Percentiles rank a stretch among this genome's conserved stretches.
phyloP scores from a whole-genome alignment of 2,113 vertebrate species.

The Marmota flaviventris region DNA sequence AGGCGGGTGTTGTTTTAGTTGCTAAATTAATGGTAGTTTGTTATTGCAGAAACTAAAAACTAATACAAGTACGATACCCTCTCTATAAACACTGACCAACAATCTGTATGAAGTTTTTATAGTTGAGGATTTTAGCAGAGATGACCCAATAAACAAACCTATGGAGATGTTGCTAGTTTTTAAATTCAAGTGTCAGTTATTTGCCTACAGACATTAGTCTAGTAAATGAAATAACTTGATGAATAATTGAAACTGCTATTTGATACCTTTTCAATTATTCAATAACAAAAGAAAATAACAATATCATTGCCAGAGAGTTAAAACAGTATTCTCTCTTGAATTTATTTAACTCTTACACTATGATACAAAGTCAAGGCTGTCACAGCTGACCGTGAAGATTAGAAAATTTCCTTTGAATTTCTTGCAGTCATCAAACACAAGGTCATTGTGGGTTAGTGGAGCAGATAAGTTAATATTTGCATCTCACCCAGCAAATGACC shows the following conservation, averaged over 20 bases:
- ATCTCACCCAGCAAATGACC: constrained; percentile 8
- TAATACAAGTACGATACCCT: not conserved
- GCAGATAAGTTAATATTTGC: constrained; percentile 48
- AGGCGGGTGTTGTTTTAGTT: not conserved
- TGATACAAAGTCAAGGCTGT: constrained; percentile 63
- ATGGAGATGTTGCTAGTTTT: constrained; percentile 72
- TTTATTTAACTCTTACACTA: constrained; percentile 76
- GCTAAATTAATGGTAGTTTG: not conserved
- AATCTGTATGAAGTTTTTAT: constrained; percentile 52
- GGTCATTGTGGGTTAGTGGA: not conserved
- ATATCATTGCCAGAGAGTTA: constrained; percentile 79
- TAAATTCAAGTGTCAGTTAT: constrained; percentile 83
- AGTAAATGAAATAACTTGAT: constrained; percentile 85
- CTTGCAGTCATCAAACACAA: not conserved
- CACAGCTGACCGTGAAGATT: not conserved
- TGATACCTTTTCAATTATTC: constrained; percentile 88
- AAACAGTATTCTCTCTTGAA: constrained; percentile 81
- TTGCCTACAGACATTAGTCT: constrained; percentile 85
- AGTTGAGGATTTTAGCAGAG: constrained; percentile 37
- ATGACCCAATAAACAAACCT: constrained; percentile 73
- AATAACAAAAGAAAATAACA: constrained; percentile 83
- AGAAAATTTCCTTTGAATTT: constrained; percentile 41
- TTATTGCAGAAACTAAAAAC: constrained; percentile 13
- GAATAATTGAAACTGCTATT: constrained; percentile 88
- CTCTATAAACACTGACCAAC: not conserved